Evolutionary conservation across 2,888 invertebrate species (phyloP).

Genomic region (Leptopilina drosophilae): DNA sequence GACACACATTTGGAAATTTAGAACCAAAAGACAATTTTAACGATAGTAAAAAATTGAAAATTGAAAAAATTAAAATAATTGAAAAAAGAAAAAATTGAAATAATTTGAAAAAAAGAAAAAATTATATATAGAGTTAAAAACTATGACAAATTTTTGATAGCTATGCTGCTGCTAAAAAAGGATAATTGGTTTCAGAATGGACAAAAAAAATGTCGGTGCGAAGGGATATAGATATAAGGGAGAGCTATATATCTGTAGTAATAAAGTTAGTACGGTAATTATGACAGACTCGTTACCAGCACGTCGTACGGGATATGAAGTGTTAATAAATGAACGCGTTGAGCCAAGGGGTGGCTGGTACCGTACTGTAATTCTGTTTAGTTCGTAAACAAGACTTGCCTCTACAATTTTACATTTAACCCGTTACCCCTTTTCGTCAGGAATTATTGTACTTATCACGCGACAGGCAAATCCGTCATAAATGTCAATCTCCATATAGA

Average conservation of each 20-base stretch:
- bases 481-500: slow-evolving; percentile 14
- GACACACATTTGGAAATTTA: too few species aligned
- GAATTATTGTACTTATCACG: slow-evolving; percentile 36
- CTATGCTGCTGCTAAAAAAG: background rate
- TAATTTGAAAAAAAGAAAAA: too few species aligned
- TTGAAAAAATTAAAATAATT: too few species aligned
- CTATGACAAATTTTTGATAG: too few species aligned
- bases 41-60: too few species aligned
- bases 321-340: slow-evolving; percentile 75
- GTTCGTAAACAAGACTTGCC: slow-evolving; percentile 57
- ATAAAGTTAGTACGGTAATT: slow-evolving; percentile 76
- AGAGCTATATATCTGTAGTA: slow-evolving; percentile 68
- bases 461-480: slow-evolving; percentile 34
- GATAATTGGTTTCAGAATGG: slow-evolving; percentile 61
- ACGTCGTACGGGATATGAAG: slow-evolving; percentile 76
- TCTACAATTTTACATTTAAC: slow-evolving; percentile 37
- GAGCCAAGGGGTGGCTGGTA: slow-evolving; percentile 74
- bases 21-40: too few species aligned
- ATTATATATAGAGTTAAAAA: too few species aligned
- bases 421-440: slow-evolving; percentile 31
- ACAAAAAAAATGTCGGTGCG: slow-evolving; percentile 29
- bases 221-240: slow-evolving; percentile 53
- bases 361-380: slow-evolving; percentile 69
- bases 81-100: too few species aligned
- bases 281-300: slow-evolving; percentile 77